These are phyloP conservation scores for Knipowitschia caucasica DNA, from an alignment of 2,797 vertebrate genomes.

Conservation along the genomic window DNA sequence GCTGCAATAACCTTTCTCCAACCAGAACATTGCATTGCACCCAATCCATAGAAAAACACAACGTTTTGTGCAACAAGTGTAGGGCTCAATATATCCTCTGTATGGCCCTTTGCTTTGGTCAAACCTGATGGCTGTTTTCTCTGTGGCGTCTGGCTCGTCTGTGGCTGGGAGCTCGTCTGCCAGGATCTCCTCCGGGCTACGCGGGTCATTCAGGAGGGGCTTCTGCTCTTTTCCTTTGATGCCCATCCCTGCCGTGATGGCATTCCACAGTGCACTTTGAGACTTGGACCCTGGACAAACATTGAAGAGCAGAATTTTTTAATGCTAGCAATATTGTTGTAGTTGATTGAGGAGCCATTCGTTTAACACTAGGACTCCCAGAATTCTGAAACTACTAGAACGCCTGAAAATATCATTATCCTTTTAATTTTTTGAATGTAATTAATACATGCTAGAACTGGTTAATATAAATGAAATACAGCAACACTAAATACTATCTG, in stretches of 20 bases:
- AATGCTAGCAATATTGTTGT: neutral
- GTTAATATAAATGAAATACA: no score
- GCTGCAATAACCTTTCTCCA: neutral
- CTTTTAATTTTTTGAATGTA: no score
- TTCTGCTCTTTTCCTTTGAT: slow-evolving; percentile 82
- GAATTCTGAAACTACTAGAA: no score
- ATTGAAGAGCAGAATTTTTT: neutral
- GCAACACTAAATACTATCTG: no score
- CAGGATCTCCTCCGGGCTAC: slow-evolving; percentile 88
- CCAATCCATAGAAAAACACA: neutral
- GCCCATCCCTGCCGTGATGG: slow-evolving; percentile 83
- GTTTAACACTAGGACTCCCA: slow-evolving; percentile 4
- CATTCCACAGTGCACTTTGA: slow-evolving; percentile 89
- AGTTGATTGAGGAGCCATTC: neutral
- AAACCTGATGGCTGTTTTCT: slow-evolving; percentile 89
- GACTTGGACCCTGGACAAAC: slow-evolving; percentile 85
- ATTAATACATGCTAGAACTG: no score
- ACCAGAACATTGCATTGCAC: neutral
- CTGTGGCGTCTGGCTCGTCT: slow-evolving; percentile 87
- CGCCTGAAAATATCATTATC: no score
- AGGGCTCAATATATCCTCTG: neutral
- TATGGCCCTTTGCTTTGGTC: slow-evolving; percentile 14
- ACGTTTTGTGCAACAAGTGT: no score
- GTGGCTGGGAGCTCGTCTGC: slow-evolving; percentile 83
- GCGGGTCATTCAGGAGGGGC: slow-evolving; percentile 75